These are phyloP conservation scores for Eudyptes chrysolophus DNA, from an alignment of 2,113 vertebrate species.

Conservation along the genomic window DNA sequence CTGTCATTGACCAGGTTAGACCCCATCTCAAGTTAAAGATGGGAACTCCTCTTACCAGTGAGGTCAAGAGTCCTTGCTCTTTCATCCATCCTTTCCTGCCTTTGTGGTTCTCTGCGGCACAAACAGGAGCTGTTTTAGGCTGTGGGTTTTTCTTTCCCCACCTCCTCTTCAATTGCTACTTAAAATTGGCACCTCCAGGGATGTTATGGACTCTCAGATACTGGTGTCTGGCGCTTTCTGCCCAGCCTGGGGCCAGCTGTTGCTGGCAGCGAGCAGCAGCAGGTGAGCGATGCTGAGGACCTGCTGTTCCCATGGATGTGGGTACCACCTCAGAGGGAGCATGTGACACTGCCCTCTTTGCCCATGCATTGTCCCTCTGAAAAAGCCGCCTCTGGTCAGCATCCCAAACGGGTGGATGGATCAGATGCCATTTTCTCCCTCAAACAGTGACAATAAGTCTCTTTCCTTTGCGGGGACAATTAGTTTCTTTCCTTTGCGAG, in stretches of 20 bases:
- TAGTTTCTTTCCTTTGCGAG: constrained; percentile 11
- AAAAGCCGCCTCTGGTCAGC: neutral
- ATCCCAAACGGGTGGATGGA: neutral
- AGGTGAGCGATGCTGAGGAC: neutral
- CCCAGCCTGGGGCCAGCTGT: neutral
- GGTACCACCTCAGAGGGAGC: neutral
- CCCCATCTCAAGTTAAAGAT: neutral
- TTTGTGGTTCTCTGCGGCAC: neutral
- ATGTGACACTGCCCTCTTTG: neutral
- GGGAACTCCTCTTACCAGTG: neutral
- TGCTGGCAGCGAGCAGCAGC: neutral
- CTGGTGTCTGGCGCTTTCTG: neutral
- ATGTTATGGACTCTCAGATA: neutral
- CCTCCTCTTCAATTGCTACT: neutral
- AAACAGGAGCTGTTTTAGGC: neutral
- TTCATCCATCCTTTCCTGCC: neutral
- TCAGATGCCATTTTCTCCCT: constrained; percentile 20
- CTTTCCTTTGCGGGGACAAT: neutral
- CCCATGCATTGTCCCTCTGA: neutral
- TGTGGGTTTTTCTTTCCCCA: neutral
- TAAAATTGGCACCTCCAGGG: neutral
- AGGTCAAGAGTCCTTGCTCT: neutral
- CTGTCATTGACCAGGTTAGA: neutral
- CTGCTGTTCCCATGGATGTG: neutral
- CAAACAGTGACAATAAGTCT: neutral